A percentile compares a stretch with the other conserved stretches of the same genome.
Evolutionary conservation across 2,888 invertebrate genomes (phyloP).

Genomic region (Ormyrus pomaceus): DNA sequence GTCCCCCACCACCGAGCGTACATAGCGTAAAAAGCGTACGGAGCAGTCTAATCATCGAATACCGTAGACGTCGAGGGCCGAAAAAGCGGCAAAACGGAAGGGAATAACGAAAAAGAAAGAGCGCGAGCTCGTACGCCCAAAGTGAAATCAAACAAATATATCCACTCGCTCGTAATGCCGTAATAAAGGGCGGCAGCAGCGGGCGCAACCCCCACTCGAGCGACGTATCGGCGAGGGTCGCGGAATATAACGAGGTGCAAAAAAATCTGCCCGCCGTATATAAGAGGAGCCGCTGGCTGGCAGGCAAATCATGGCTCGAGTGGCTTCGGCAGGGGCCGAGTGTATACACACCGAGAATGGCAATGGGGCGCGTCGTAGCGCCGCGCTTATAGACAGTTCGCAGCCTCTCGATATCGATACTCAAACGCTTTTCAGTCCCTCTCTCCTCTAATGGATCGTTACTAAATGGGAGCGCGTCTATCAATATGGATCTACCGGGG

Average conservation of each 20-base stretch:
- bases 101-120: slow-evolving; percentile 1
- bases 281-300: neutral
- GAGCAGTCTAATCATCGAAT: slow-evolving; percentile 22
- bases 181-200: neutral
- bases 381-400: neutral
- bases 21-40: neutral
- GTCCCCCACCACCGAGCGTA: no score
- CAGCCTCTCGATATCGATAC: slow-evolving; percentile 44
- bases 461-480: slow-evolving; percentile 55
- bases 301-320: slow-evolving; percentile 3
- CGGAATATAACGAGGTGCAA: neutral
- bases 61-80: neutral
- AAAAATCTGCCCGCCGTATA: neutral
- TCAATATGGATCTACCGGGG: slow-evolving; percentile 53
- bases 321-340: neutral
- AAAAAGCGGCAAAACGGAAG: neutral
- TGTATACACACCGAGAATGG: neutral
- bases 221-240: no score
- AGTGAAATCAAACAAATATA: slow-evolving; percentile 24
- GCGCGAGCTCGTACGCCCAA: neutral
- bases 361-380: neutral
- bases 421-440: slow-evolving; percentile 33
- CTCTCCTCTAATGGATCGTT: slow-evolving; percentile 54
- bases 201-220: neutral
- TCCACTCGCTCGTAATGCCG: slow-evolving; percentile 26